Percentiles rank a stretch among this genome's conserved stretches.
These are phyloP conservation scores for Bolinopsis microptera DNA, from an alignment of 37 sponge, comb jelly and placozoan species.

Conservation along the genomic window DNA sequence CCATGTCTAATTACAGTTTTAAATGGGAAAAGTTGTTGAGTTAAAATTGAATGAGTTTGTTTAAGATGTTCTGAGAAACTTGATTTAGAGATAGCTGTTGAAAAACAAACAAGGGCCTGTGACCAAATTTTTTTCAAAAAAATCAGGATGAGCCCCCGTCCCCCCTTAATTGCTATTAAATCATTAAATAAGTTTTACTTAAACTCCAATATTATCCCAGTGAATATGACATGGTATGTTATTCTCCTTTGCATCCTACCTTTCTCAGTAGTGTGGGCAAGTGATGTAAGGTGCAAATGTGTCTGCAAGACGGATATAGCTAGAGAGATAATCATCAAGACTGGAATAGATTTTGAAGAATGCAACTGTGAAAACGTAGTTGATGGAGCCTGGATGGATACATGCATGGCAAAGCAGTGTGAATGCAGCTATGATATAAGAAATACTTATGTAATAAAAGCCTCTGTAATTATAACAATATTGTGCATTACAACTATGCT, in stretches of 20 bases:
- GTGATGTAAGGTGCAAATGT: conserved; percentile 64
- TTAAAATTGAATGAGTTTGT: too few species aligned
- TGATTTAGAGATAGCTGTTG: too few species aligned
- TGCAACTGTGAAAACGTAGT: conserved; percentile 62
- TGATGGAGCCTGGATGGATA: conserved; percentile 7
- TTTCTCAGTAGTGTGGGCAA: not conserved
- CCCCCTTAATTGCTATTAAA: too few species aligned
- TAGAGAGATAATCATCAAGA: conserved; percentile 2
- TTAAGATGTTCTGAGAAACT: too few species aligned
- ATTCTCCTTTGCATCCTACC: not conserved
- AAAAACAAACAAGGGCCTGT: too few species aligned
- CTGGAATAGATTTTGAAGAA: conserved; percentile 44
- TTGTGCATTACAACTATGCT: not conserved
- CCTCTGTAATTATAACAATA: conserved; percentile 18
- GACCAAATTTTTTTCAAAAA: too few species aligned
- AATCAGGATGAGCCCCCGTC: too few species aligned
- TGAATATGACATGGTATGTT: not conserved
- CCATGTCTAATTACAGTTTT: too few species aligned
- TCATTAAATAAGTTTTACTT: too few species aligned
- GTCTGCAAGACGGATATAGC: conserved; percentile 38
- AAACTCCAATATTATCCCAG: too few species aligned
- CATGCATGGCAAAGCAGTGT: conserved; percentile 9
- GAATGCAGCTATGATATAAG: conserved; percentile 61
- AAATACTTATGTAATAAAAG: conserved; percentile 35
- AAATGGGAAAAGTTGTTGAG: too few species aligned